These are phyloP conservation scores for Molanna angustata DNA, from an alignment of 2,888 invertebrate genomes.

Conservation along the genomic window DNA sequence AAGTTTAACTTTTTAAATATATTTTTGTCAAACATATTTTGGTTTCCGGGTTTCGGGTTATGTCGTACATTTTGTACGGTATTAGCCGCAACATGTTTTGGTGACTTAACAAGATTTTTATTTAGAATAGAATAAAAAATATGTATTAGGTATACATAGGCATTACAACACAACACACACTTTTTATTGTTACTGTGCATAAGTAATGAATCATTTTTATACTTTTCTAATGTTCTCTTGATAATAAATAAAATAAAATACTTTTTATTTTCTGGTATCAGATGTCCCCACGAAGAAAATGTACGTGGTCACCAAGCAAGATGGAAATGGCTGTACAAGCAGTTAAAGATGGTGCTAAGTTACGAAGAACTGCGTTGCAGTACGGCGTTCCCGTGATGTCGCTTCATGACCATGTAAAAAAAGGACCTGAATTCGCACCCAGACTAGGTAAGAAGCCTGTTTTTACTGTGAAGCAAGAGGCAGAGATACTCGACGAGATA, in stretches of 20 bases:
- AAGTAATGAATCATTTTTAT: too few relatives aligned
- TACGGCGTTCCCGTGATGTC: not conserved
- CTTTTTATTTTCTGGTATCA: not conserved
- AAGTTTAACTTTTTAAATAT: not conserved
- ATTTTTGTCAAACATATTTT: not conserved
- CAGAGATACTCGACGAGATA: not conserved
- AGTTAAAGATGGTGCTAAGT: not conserved
- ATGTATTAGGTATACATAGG: too few relatives aligned
- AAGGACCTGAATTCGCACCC: not conserved
- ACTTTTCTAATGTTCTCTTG: too few relatives aligned
- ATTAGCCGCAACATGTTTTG: not conserved
- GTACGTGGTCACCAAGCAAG: not conserved
- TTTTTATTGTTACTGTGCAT: too few relatives aligned
- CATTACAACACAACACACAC: too few relatives aligned
- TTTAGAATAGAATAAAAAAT: too few relatives aligned
- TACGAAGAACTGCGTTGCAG: not conserved
- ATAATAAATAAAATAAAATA: too few relatives aligned
- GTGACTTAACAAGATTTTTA: too few relatives aligned
- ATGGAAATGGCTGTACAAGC: not conserved
- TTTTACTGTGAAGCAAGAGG: not conserved
- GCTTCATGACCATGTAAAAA: not conserved
- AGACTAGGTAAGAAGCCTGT: not conserved
- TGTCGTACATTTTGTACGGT: not conserved
- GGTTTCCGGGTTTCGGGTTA: not conserved
- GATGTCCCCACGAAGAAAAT: not conserved